Evolutionary conservation across 2,113 vertebrate species (phyloP).

Genomic region (Uropsilus gracilis): DNA sequence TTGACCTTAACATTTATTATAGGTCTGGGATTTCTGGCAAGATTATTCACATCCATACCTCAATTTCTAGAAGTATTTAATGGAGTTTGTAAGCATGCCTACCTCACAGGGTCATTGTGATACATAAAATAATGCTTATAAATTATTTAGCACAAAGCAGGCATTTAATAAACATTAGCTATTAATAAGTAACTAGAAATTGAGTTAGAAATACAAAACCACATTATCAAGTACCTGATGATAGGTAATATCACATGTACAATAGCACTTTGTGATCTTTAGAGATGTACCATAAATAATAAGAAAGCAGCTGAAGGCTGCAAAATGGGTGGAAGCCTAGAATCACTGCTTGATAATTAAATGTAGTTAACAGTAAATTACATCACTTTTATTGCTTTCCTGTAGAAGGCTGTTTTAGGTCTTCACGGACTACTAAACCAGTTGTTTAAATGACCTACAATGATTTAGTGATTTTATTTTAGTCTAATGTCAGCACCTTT

Average conservation of each 20-base stretch:
- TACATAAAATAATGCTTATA: not conserved
- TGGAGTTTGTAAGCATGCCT: not conserved
- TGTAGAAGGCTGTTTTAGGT: conserved; percentile 41
- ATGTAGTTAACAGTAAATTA: conserved; percentile 72
- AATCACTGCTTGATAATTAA: conserved; percentile 79
- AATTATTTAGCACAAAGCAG: conserved; percentile 1
- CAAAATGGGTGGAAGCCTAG: conserved; percentile 62
- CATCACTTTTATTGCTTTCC: conserved; percentile 73
- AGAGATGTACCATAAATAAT: conserved; percentile 63
- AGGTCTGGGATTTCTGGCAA: not conserved
- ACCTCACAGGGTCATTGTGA: not conserved
- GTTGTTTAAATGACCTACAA: conserved; percentile 63
- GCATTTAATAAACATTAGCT: not conserved
- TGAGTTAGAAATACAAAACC: conserved; percentile 21
- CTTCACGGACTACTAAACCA: conserved; percentile 53
- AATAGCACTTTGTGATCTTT: conserved; percentile 28
- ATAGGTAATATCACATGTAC: conserved; percentile 20
- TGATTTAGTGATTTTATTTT: not conserved
- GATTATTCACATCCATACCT: not conserved
- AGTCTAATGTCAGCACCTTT: conserved; percentile 41
- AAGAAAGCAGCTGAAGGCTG: conserved; percentile 46
- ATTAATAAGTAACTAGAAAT: conserved; percentile 20
- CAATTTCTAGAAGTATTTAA: not conserved
- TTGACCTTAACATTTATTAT: not conserved
- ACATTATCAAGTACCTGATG: conserved; percentile 11